These are phyloP conservation scores for Euphonia xanthogaster DNA, from an alignment of 2,797 vertebrate species.

Conservation along the genomic window DNA sequence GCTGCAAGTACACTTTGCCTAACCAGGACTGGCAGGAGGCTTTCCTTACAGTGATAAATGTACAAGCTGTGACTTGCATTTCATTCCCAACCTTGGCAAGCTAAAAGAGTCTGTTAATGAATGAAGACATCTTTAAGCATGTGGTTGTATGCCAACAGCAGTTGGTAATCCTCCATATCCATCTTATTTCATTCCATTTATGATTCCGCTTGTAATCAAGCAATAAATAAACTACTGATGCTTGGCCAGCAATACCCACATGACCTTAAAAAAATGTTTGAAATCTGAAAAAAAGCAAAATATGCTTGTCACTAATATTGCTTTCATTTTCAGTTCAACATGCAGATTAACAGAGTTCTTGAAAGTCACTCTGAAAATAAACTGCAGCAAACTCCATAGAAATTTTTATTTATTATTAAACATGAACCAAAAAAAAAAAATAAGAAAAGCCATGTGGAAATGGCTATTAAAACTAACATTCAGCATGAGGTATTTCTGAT, in stretches of 20 bases:
- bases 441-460: background rate
- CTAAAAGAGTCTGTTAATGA: constrained; percentile 71
- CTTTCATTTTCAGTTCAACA: background rate
- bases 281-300: constrained; percentile 30
- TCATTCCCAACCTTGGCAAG: constrained; percentile 70
- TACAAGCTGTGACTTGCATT: constrained; percentile 65
- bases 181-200: constrained; percentile 64
- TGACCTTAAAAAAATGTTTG: constrained; percentile 34
- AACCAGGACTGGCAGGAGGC: constrained; percentile 51
- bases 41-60: constrained; percentile 64
- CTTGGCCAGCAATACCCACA: constrained; percentile 3
- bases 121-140: constrained; percentile 70
- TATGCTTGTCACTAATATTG: background rate
- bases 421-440: background rate
- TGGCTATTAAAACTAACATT: background rate
- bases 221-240: constrained; percentile 35
- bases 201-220: constrained; percentile 51
- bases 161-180: constrained; percentile 66
- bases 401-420: constrained; percentile 19
- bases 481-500: background rate
- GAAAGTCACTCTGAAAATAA: constrained; percentile 22
- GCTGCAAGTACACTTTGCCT: constrained; percentile 43
- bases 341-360: background rate
- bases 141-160: constrained; percentile 61
- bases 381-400: background rate